A percentile compares a stretch with the other conserved stretches of the same genome.
Conservation (phyloP, 2,888 invertebrate genomes). For the Noctua fimbriata region DNA sequence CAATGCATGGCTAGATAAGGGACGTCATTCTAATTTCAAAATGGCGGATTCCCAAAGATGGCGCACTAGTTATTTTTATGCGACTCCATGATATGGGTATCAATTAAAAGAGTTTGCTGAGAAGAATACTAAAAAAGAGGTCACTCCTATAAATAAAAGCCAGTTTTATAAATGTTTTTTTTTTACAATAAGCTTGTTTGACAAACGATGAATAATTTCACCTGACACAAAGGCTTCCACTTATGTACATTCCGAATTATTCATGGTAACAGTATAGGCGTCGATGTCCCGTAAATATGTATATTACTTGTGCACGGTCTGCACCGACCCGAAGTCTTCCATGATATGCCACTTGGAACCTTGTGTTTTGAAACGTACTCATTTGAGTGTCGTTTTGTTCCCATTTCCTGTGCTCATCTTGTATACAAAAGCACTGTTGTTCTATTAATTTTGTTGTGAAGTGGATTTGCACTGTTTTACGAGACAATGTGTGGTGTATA, state of each 20-base stretch:
- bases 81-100: too few species aligned
- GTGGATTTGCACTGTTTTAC: slow-evolving; percentile 17
- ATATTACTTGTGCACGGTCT: not conserved
- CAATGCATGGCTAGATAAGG: not conserved
- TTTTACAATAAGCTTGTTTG: too few species aligned
- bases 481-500: not conserved
- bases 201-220: not conserved
- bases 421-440: slow-evolving; percentile 27
- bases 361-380: slow-evolving; percentile 51
- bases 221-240: not conserved
- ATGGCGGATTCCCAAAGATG: too few species aligned
- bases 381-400: slow-evolving; percentile 46
- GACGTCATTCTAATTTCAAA: too few species aligned
- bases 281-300: not conserved
- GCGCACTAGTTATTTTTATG: too few species aligned
- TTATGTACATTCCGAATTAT: not conserved
- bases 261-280: not conserved
- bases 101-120: too few species aligned
- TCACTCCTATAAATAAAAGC: too few species aligned
- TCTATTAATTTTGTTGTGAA: slow-evolving; percentile 35
- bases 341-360: slow-evolving; percentile 67
- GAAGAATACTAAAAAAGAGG: too few species aligned
- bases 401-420: slow-evolving; percentile 39
- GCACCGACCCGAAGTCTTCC: slow-evolving; percentile 50
- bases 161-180: too few species aligned